Evolutionary conservation across 1,140 invertebrate genomes (phyloP), one percentile per base, ranked within the genome.

Genomic region (Helicoverpa zea): DNA sequence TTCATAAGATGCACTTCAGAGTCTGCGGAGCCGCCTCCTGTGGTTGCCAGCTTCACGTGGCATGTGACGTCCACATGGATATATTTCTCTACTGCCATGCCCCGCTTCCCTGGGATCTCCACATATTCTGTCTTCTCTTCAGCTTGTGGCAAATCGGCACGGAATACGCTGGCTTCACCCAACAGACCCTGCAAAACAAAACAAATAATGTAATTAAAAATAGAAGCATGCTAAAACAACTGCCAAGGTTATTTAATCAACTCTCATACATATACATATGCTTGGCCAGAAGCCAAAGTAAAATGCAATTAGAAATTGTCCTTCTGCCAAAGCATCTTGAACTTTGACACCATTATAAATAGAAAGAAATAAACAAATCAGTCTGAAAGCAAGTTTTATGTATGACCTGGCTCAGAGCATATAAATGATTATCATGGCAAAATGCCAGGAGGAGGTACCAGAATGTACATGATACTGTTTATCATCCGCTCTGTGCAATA

Each of bases 41-140:
- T 96, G 4, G 95, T 96, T 9, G 96, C 95, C 61, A 97, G 84
- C 74, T 95, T 95, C 16, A 97, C 95, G 85, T 97, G 96, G 86
- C 97, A 97, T 13, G 96, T 96, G 13, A 97, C 96, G 80, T 97
- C 96, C 4, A 97, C 95, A 83, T 97, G 96, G 49, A 97, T 96
- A 74, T 96, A 94, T 88, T 97, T 97, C 78, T 96, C 94, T 0
- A 97, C 95, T 2, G 95, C 95, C 70, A 93, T 95, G 81, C 94
- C 95, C 10, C 94, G 93, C 72, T 92, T 92, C 59, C 92, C 90
- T 80, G 95, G 94, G 2, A 95, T 88, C 54, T 93, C 92, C 83
- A 97, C 95, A 79, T 96, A 95, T 90, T 95, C 94, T 54, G 96
- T 96, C 86, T 94, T 96, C 86, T 96, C 95, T 91, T 97, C 96